phyloP scores from a whole-genome alignment of 53 echinoderm and acorn worm genomes.

The Arbacia lixula region DNA sequence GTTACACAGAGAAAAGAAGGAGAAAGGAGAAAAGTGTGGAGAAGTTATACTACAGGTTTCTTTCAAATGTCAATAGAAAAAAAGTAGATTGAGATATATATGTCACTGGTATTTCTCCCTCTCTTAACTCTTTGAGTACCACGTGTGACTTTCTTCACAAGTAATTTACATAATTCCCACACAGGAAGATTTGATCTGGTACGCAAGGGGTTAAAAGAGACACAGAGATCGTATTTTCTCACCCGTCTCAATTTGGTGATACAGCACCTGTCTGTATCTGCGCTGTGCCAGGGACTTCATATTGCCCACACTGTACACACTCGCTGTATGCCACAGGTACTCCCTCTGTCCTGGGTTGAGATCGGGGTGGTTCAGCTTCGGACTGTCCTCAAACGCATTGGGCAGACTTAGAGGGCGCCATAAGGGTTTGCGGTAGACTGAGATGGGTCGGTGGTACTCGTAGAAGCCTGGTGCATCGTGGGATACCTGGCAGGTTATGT shows the following conservation, averaged over 20 bases:
- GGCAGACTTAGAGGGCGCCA: constrained; percentile 69
- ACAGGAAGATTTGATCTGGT: no score
- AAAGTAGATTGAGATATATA: no score
- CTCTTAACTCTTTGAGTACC: no score
- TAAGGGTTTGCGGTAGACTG: constrained; percentile 79
- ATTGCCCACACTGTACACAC: constrained; percentile 88
- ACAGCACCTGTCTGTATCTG: constrained; percentile 71
- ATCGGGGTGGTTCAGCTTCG: constrained; percentile 82
- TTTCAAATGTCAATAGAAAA: no score
- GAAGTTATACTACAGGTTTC: no score
- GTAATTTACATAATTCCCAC: no score
- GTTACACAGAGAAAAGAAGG: no score
- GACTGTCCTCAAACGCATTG: constrained; percentile 80
- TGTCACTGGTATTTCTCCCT: no score
- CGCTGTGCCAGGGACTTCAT: constrained; percentile 79
- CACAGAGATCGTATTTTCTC: neutral
- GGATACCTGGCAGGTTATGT: constrained; percentile 75
- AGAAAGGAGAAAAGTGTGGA: no score
- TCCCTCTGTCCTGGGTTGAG: constrained; percentile 76
- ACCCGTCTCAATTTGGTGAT: constrained; percentile 86
- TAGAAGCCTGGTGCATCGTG: constrained; percentile 79
- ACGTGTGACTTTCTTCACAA: no score
- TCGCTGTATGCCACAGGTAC: constrained; percentile 87
- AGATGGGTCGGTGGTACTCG: constrained; percentile 74
- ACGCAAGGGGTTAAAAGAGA: no score